Evolutionary conservation across 37 sponge, comb jelly and placozoan species (phyloP), one percentile per base, ranked within the genome.

Genomic region (Ephydatia muelleri): DNA sequence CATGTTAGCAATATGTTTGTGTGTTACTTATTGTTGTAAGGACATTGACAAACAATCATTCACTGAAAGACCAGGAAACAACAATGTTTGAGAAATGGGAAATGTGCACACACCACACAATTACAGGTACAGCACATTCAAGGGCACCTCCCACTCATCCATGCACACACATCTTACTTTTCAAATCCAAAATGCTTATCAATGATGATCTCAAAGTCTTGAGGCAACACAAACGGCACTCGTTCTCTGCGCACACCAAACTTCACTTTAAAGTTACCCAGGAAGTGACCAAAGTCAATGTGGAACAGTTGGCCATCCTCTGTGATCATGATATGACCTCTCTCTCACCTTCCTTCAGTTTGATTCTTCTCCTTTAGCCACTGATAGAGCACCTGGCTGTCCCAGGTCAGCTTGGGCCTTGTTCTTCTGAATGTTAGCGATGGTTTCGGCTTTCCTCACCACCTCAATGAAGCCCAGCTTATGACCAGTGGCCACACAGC

Each of bases 281-380:
- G 86, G 57, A 97, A 97, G 92, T 97, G 97, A 32, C 97, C 97
- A 80, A 91, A 97, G 87, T 97, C 97, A 38, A 97, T 88, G 65
- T 97, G 97, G 67, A 95, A 93, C 43, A 97, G 91, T 69, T 97
- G 93, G 0, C 96, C 96, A 27, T 82, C 84, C 73, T 87, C 87
- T 5, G 86, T 93, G 32, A 96, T 80, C 98, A 97, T 97, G 79
- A 97, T 95, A 57, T 57, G 57, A 19, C 12, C 12, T 1, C 25
- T 5, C 27, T 40, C 94, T 67, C 72, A 94, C 94, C 87, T 89
- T 31, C 75, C 49, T 19, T 94, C 95, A 25, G 86, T 84, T 34
- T 73, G 78, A 76, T 93, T 97, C 85, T 93, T 93, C 75, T 92
- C 88, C 68, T 93, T 91, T 38, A 97, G 87, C 96, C 96, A 97